Evolutionary conservation across 2,888 invertebrate species (phyloP), one percentile per base, ranked within the genome.

Genomic region (Pyrgus malvae): DNA sequence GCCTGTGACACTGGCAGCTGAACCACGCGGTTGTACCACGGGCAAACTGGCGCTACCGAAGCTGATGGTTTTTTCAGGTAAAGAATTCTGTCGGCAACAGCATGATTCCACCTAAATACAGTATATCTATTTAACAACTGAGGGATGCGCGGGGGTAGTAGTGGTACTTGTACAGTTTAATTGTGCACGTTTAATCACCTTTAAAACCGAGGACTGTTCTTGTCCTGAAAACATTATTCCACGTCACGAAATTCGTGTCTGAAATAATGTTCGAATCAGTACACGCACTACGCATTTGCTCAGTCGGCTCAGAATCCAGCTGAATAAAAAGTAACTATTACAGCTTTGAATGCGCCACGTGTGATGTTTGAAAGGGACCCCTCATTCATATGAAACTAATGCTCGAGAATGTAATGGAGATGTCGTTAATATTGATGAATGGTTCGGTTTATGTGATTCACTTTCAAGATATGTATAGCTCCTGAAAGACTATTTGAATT

Each of bases 191-290:
- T n/a, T n/a, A n/a, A n/a, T n/a, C n/a, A n/a, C n/a, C n/a, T n/a
- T 9, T 35, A 7, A 35, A 8, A 16, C 8, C 31, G 12, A 12
- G 11, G 31, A 11, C 5, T 35, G 16, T 14, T 1, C 17, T 37
- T 14, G 17, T 19, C 38, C 48, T 48, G 57, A 56, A 57, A 55
- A 51, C 53, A 58, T 61, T 58, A 62, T 60, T 58, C 17, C 31
- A n/a, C 42, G 62, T 58, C 62, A 62, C 62, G 62, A 60, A 14
- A 33, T 54, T 58, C 62, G 54, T 62, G 62, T 53, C 46, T 31
- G 19, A 16, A 45, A 48, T 44, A 55, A 57, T 51, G 55, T 53
- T 19, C 40, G 53, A 53, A 29, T 45, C 29, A 57, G 42, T 45
- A 56, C 38, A 56, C 21, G 31, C 37, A 16, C 31, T 16, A 23